Conservation (phyloP, 2,888 invertebrate genomes). For the Aleiodes testaceus region DNA sequence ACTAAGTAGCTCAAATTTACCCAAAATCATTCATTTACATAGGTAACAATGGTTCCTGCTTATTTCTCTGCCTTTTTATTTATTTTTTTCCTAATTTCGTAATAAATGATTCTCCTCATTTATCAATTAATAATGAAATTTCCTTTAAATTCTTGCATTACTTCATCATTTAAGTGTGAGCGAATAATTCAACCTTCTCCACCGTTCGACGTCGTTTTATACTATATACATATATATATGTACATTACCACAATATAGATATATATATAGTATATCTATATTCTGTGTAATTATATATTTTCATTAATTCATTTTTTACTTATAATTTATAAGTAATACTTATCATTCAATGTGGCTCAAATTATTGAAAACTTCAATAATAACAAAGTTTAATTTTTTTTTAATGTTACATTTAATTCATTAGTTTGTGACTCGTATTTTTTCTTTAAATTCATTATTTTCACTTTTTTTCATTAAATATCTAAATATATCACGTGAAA, state of each 20-base stretch:
- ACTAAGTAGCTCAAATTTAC: conserved; percentile 56
- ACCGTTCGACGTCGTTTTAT: conserved; percentile 52
- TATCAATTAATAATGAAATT: conserved; percentile 55
- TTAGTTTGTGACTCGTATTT: conserved; percentile 42
- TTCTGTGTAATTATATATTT: conserved; percentile 48
- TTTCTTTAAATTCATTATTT: conserved; percentile 30
- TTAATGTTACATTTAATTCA: conserved; percentile 55
- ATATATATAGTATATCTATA: conserved; percentile 55
- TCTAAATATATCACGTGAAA: conserved; percentile 66
- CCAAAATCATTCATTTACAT: conserved; percentile 55
- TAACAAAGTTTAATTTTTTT: conserved; percentile 59
- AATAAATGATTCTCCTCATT: conserved; percentile 56
- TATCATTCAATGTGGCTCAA: conserved; percentile 59
- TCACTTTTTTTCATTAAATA: conserved; percentile 49
- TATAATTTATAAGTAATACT: conserved; percentile 60
- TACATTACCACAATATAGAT: conserved; percentile 51
- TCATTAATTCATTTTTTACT: conserved; percentile 40
- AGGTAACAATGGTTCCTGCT: conserved; percentile 48
- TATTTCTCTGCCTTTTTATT: too few relatives aligned
- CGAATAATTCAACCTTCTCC: conserved; percentile 49
- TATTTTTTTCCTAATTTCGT: conserved; percentile 53
- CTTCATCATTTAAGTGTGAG: conserved; percentile 51
- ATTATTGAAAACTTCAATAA: conserved; percentile 61
- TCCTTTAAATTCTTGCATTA: conserved; percentile 36
- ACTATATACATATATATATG: conserved; percentile 58